Evolutionary conservation across 2,113 vertebrate genomes (phyloP).

Genomic region (Dunckerocampus dactyliophorus): DNA sequence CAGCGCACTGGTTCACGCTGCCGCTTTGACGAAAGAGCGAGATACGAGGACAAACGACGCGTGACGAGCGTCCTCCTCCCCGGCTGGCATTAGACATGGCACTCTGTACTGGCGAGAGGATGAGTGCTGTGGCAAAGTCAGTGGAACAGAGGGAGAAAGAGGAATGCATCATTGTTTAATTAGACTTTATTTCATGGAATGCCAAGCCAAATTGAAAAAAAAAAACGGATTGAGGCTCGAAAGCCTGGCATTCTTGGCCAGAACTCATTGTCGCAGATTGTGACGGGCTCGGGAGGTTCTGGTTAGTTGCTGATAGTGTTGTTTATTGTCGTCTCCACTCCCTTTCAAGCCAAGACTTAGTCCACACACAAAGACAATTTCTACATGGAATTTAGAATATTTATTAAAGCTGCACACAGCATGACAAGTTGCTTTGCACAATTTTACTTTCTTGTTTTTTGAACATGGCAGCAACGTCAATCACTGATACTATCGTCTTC

Average conservation of each 20-base stretch:
- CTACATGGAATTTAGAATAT: slow-evolving; percentile 9
- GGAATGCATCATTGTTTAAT: slow-evolving; percentile 74
- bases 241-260: slow-evolving; percentile 48
- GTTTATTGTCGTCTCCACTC: slow-evolving; percentile 46
- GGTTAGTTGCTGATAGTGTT: slow-evolving; percentile 62
- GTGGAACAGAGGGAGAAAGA: slow-evolving; percentile 58
- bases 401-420: slow-evolving; percentile 13
- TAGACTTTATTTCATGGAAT: slow-evolving; percentile 65
- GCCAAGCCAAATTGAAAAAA: slow-evolving; percentile 53
- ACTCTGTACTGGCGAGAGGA: slow-evolving; percentile 57
- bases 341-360: slow-evolving; percentile 43
- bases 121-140: slow-evolving; percentile 69
- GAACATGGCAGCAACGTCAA: not conserved
- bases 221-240: slow-evolving; percentile 21
- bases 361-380: slow-evolving; percentile 26
- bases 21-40: slow-evolving; percentile 59
- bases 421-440: slow-evolving; percentile 5
- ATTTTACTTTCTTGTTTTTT: slow-evolving; percentile 3
- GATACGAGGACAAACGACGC: slow-evolving; percentile 51
- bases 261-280: slow-evolving; percentile 61
- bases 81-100: slow-evolving; percentile 55
- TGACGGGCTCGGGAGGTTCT: slow-evolving; percentile 62
- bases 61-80: slow-evolving; percentile 59
- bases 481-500: too few species aligned
- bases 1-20: slow-evolving; percentile 49